Evolutionary conservation across 2,888 invertebrate species (phyloP), one percentile per base, ranked within the genome.

Genomic region (Cataglyphis altisquamis): DNA sequence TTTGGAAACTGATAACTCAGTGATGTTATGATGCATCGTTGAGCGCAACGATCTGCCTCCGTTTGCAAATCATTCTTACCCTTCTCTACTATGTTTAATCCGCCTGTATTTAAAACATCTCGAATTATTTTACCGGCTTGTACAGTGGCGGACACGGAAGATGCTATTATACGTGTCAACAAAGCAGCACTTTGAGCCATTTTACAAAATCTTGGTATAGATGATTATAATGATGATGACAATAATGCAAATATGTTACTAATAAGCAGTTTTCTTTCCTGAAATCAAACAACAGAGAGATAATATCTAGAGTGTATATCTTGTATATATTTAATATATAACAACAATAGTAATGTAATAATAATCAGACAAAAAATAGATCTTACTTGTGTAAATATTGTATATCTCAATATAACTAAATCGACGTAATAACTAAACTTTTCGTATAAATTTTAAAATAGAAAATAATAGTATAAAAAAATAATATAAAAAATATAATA

Each of bases 41-140:
- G 99, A 0, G 99, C 99, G 41, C 98, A 97, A 88, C 99, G 96
- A 94, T 99, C 99, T 8, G 99, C 99, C 95, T 99, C 99, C 5
- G 99, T 99, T 96, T 99, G 99, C 63, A 98, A 96, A 95, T 99
- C 99, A 96, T 99, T 98, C 93, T 97, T 97, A 29, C 98, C 98
- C 97, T 99, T 99, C 92, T 99, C 98, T 18, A 99, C 96, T 91
- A 99, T 98, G 78, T 98, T 98, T 63, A 99, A 95, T 91, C 98
- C 97, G 63, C 99, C 99, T 93, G 97, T 97, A 89, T 96, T 97
- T 96, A 99, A 97, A 64, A 99, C 97, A 96, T 99, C 98, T 88
- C 98, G 96, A 70, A 99, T 98, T 84, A 99, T 98, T 95, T 96
- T 97, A 0, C 98, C 99, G 87, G 99, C 98, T 91, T 97, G 96